phyloP scores from a whole-genome alignment of 2,797 vertebrate species.

The Novumbra hubbsi region DNA sequence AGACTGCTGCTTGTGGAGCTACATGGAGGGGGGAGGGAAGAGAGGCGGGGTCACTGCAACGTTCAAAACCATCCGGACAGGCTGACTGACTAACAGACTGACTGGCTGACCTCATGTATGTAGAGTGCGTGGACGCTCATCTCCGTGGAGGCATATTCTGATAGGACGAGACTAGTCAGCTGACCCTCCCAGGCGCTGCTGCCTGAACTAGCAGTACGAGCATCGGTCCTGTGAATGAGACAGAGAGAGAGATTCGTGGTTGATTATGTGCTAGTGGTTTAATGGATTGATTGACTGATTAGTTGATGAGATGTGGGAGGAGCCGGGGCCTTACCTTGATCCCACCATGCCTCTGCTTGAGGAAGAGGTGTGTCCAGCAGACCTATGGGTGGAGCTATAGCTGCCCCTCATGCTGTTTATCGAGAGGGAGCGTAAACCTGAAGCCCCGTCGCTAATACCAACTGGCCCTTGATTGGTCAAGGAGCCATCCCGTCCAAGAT shows the following conservation, averaged over 20 bases:
- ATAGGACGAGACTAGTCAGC: constrained; percentile 90
- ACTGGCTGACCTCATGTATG: constrained; percentile 87
- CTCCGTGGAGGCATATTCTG: constrained; percentile 95
- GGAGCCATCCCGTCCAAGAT: constrained; percentile 80
- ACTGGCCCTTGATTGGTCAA: constrained; percentile 77
- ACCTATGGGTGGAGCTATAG: constrained; percentile 62
- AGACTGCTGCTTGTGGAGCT: constrained; percentile 90
- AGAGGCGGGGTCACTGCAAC: background rate
- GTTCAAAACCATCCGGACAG: background rate
- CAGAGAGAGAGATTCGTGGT: background rate
- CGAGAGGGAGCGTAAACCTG: constrained; percentile 90
- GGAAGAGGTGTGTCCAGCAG: constrained; percentile 53
- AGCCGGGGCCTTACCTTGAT: constrained; percentile 76
- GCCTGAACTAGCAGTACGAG: constrained; percentile 88
- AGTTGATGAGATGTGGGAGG: background rate
- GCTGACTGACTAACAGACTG: background rate
- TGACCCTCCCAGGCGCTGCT: constrained; percentile 97
- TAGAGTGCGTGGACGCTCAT: constrained; percentile 98
- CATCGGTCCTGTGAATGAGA: constrained; percentile 77
- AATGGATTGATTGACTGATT: background rate
- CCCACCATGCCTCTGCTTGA: constrained; percentile 77
- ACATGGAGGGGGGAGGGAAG: background rate
- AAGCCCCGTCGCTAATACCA: constrained; percentile 77
- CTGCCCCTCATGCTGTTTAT: constrained; percentile 81
- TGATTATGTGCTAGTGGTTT: background rate